Base-by-base conservation (phyloP, 2,888 invertebrate species). In the Epinotia demarniana region DNA sequence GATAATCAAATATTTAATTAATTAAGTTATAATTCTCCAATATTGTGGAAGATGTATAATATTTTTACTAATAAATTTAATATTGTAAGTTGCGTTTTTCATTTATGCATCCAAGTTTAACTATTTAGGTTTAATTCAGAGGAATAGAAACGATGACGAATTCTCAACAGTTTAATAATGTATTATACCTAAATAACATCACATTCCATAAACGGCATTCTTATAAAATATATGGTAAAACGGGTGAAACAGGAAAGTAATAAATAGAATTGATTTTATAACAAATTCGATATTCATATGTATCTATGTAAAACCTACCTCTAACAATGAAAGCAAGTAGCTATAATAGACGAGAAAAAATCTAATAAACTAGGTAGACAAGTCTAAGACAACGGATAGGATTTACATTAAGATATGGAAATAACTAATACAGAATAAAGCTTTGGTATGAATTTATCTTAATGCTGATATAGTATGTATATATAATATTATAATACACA, bases 61-160 rank as follows among this genome's bases (percentile, higher is more conserved):
- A 94, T 94, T 94, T 94, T 93, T 94, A 94, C 94, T 94, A 94
- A 94, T 94, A 94, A 94, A 94, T 94, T 94, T 94, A 94, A 93
- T 94, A 94, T 93, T 93, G 91, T 93, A 93, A 69, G 0, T 77
- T 69, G 67, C 72, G 83, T 77, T 87, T 92, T 92, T 92, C 83
- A 88, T 89, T 92, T 86, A 19, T 39, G 3, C 8, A 57, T 18
- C 9, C 8, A 46, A 0, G 8, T 39, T 43, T 23, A 57, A 13
- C 12, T 39, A 57, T 5, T 58, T 19, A 12, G 3, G 33, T 23
- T 49, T n/a, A 12, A 13, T 6, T 43, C 9, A 19, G 13, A 13
- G 0, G n/a, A n/a, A 66, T 19, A 61, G 12, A 75, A 75, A 75
- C 60, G 60, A 39, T 8, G 18, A 19, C 27, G 11, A 9, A 49